These are phyloP conservation scores for Sander lucioperca DNA, from an alignment of 2,113 vertebrate species.

Conservation along the genomic window DNA sequence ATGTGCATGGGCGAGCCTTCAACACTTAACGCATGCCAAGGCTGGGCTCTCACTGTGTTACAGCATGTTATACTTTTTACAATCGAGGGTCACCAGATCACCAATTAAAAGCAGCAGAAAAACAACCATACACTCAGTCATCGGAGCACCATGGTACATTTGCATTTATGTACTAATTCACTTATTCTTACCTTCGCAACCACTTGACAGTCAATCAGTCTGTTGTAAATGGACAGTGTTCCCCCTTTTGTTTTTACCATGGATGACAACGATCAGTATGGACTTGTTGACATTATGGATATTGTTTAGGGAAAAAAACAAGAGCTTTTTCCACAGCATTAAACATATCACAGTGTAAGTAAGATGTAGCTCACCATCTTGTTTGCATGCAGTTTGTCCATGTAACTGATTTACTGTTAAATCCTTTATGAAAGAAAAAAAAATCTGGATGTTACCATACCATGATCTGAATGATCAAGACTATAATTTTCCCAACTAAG, in stretches of 20 bases:
- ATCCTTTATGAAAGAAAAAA: background rate
- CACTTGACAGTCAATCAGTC: conserved; percentile 31
- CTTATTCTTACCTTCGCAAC: conserved; percentile 27
- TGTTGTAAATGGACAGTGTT: conserved; percentile 24
- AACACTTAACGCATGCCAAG: conserved; percentile 52
- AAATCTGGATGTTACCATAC: background rate
- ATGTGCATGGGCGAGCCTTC: conserved; percentile 65
- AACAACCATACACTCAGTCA: conserved; percentile 46
- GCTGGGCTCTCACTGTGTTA: conserved; percentile 48
- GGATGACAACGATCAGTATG: conserved; percentile 1
- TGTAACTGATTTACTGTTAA: background rate
- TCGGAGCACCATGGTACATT: background rate
- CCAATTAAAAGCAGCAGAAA: conserved; percentile 67
- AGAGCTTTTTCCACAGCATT: background rate
- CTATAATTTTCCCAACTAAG: background rate
- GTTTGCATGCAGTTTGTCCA: background rate
- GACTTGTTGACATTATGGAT: conserved; percentile 13
- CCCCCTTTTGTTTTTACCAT: background rate
- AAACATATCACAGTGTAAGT: background rate
- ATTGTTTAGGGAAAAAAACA: background rate
- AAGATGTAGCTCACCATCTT: background rate
- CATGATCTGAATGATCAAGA: background rate
- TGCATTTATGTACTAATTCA: conserved; percentile 41
- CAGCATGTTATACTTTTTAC: conserved; percentile 39
- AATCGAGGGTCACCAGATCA: conserved; percentile 56